Evolutionary conservation across 2,113 vertebrate genomes (phyloP).

Genomic region (Percina caprodes): DNA sequence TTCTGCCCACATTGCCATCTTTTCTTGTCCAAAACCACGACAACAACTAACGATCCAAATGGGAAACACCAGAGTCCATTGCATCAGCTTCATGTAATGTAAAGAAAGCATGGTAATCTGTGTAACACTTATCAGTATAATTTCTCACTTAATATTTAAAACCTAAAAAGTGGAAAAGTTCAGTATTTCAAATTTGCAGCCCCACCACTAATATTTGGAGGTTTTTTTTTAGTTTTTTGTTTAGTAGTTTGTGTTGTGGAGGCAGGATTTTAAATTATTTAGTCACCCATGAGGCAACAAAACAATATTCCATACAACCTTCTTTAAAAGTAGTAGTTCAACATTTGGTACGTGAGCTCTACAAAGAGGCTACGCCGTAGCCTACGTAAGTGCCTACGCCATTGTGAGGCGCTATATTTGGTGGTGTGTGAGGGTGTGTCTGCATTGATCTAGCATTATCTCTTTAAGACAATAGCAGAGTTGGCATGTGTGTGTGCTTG

Average conservation of each 20-base stretch:
- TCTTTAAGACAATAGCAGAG: too few relatives aligned
- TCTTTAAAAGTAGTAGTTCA: background rate
- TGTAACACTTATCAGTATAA: constrained; percentile 66
- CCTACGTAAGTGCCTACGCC: too few relatives aligned
- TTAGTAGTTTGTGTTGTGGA: background rate
- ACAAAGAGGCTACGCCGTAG: too few relatives aligned
- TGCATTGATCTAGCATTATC: too few relatives aligned
- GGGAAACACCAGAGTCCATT: constrained; percentile 64
- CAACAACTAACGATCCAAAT: constrained; percentile 8
- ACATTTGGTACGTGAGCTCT: background rate
- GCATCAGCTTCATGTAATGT: constrained; percentile 37
- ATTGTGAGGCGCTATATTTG: too few relatives aligned
- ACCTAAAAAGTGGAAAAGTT: background rate
- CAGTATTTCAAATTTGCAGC: background rate
- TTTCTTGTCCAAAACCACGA: constrained; percentile 30
- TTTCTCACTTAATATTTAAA: background rate
- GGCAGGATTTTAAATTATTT: background rate
- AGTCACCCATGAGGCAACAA: background rate
- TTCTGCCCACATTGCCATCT: constrained; percentile 25
- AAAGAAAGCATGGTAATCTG: constrained; percentile 44
- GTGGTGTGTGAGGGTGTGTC: too few relatives aligned
- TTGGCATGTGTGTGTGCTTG: too few relatives aligned
- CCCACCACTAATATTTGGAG: background rate
- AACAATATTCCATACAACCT: background rate
- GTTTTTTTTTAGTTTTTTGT: background rate